These are phyloP conservation scores for Mythimna loreyi DNA, from an alignment of 2,888 invertebrate species.

Conservation along the genomic window DNA sequence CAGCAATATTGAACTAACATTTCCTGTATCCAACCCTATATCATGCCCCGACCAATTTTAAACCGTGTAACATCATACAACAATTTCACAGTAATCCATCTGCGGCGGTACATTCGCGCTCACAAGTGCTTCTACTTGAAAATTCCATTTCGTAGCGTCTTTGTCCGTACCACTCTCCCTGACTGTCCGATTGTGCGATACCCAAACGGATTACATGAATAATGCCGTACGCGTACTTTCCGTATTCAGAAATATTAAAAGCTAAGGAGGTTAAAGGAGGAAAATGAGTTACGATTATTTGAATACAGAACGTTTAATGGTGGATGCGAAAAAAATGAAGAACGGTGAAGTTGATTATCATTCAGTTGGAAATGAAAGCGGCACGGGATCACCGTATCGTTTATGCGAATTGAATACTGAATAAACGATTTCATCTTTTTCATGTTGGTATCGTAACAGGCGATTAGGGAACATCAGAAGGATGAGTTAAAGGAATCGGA, in stretches of 20 bases:
- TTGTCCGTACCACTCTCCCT: slow-evolving; percentile 69
- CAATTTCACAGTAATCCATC: slow-evolving; percentile 64
- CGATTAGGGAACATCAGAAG: slow-evolving; percentile 48
- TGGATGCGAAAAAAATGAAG: slow-evolving; percentile 45
- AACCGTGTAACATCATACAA: slow-evolving; percentile 42
- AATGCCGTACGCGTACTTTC: slow-evolving; percentile 62
- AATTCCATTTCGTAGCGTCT: slow-evolving; percentile 75
- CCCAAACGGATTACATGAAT: slow-evolving; percentile 66
- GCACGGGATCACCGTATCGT: slow-evolving; percentile 52
- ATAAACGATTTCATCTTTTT: slow-evolving; percentile 55
- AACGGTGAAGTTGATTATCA: slow-evolving; percentile 48
- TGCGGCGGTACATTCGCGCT: slow-evolving; percentile 51
- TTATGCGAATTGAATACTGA: slow-evolving; percentile 53
- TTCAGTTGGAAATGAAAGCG: slow-evolving; percentile 47
- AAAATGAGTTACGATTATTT: slow-evolving; percentile 56
- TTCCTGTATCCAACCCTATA: background rate
- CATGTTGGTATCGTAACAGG: slow-evolving; percentile 49
- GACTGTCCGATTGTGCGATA: slow-evolving; percentile 73
- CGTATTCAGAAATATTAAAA: slow-evolving; percentile 57
- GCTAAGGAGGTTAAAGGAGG: slow-evolving; percentile 42
- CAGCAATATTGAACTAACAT: background rate
- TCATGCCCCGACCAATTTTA: slow-evolving; percentile 31
- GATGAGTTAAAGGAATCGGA: slow-evolving; percentile 28
- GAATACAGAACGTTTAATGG: slow-evolving; percentile 47
- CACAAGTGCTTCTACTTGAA: slow-evolving; percentile 71